Evolutionary conservation across 2,888 invertebrate genomes (phyloP), one percentile per base, ranked within the genome.

Genomic region (Adelphocoris suturalis): DNA sequence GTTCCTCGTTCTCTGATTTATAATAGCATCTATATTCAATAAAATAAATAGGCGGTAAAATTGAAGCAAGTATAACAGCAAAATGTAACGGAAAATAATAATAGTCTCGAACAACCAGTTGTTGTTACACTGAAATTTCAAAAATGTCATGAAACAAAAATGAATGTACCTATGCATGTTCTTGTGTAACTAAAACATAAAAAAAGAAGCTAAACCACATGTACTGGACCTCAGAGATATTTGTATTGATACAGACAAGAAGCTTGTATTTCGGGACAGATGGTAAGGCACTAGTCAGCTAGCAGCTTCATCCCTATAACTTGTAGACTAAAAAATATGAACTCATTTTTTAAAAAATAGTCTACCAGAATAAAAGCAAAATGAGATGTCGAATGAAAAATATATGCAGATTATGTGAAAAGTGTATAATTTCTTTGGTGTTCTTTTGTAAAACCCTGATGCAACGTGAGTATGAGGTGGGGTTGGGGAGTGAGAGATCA

Each of bases 261-360:
- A 68, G 85, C 82, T 82, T 52, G 57, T 85, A 37, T 85, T 84
- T 85, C 55, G 86, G 76, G 86, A 76, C 86, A 47, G 87, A 80
- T 68, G 78, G 88, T 88, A 76, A 88, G 90, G 90, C 91, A 90
- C 91, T 91, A 91, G 91, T 91, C 91, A 91, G 90, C 91, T 91
- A 91, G 90, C 90, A 91, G 88, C 89, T 89, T 91, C 90, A 57
- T 86, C 82, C 82, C 84, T 86, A 46, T 82, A 90, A 90, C 86
- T 89, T 89, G 89, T 91, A 91, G 89, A 91, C 90, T 90, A 90
- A 91, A 37, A 37, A 47, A 82, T 78, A 82, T 52, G 82, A 82
- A 48, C 86, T 75, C 68, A 75, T 86, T 86, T 86, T 86, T 86
- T 57, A 7, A 52, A 61, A 61, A 81, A 86, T 86, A 75, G 86